Evolutionary conservation across 2,888 invertebrate species (phyloP), one percentile per base, ranked within the genome.

Genomic region (Andricus quercusramuli): DNA sequence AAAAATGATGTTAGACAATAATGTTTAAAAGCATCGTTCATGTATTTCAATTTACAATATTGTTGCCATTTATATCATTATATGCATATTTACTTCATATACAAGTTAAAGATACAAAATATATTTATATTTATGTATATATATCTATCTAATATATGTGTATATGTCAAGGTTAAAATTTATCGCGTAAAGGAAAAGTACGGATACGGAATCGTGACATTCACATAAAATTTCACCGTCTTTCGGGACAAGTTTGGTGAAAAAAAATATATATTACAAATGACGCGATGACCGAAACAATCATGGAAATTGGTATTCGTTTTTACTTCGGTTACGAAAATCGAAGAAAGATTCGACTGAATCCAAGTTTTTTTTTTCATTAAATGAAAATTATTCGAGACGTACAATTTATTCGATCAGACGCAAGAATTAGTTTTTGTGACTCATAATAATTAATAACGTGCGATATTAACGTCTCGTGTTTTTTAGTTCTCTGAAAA

Each of bases 1-100:
- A 90, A 91, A 88, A 91, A 91, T 91, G 90, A 91, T 89, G 90
- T 91, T 90, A 92, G 92, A 92, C 92, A 89, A 90, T 90, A 88
- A 90, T 91, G 90, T 92, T 92, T 91, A 92, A 92, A 92, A 92
- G 91, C 92, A 92, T 92, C 89, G 91, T 91, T 92, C 92, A 91
- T 92, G 92, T 92, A 92, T 92, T 92, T 92, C 92, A 92, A 92
- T 92, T 92, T 92, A 92, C 92, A 92, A 91, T 92, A 90, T 92
- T 90, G 88, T 90, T 88, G 88, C 91, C 87, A 89, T 90, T 89
- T 91, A 87, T 89, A 91, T 91, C 89, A 90, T 91, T 90, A 90
- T 91, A 89, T 90, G 88, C 89, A 91, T 90, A 89, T 89, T 90
- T 88, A 87, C 89, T 90, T 91, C 91, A 91, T 92, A 90, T 92